Evolutionary conservation across 2,113 vertebrate genomes (phyloP).

Genomic region (Apus apus): DNA sequence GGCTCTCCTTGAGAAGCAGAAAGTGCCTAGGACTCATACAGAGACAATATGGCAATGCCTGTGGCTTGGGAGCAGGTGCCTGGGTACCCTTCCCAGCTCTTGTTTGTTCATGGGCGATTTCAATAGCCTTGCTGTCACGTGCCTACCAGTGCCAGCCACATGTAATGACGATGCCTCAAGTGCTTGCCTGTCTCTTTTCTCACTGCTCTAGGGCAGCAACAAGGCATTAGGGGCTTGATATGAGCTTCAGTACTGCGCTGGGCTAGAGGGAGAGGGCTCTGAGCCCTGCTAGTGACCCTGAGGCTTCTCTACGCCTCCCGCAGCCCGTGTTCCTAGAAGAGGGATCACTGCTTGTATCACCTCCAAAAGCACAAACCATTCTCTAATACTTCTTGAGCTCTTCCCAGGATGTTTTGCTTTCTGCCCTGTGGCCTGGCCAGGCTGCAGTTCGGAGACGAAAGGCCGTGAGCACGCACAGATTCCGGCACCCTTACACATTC

Average conservation of each 20-base stretch:
- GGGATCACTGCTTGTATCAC: neutral
- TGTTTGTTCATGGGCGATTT: accelerated
- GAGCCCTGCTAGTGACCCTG: neutral
- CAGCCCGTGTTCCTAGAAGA: neutral
- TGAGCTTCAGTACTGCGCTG: neutral
- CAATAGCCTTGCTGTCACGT: neutral
- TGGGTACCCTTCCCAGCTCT: neutral
- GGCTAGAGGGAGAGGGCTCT: neutral
- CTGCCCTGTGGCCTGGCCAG: slow-evolving; percentile 25
- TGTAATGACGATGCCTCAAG: accelerated
- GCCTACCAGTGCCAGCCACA: neutral
- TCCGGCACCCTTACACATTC: slow-evolving; percentile 39
- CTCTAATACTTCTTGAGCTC: slow-evolving; percentile 13
- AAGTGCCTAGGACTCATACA: accelerated
- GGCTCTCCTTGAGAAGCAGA: neutral
- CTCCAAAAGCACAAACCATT: slow-evolving; percentile 26
- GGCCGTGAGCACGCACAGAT: neutral
- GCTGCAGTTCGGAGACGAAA: slow-evolving; percentile 28
- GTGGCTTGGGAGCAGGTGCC: neutral
- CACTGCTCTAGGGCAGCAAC: accelerated
- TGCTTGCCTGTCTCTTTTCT: neutral
- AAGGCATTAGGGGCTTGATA: neutral
- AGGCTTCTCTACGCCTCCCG: neutral
- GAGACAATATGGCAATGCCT: accelerated
- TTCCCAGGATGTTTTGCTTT: slow-evolving; percentile 34